A percentile compares a stretch with the other conserved stretches of the same genome.
phyloP scores from a whole-genome alignment of 2,113 vertebrate genomes.

The Polyodon spathula region DNA sequence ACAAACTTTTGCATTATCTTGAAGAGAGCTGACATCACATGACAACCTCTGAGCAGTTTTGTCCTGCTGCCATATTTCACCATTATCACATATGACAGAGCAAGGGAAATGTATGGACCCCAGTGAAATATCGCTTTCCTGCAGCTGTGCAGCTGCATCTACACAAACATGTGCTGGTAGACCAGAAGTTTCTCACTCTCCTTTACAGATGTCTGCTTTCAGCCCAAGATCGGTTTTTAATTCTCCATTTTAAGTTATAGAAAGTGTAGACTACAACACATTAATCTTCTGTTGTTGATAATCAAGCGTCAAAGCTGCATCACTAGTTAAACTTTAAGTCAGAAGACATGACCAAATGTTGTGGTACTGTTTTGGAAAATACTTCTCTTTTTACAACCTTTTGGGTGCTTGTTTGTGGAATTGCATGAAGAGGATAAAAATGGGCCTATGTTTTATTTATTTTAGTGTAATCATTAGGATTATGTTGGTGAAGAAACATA shows the following conservation, averaged over 20 bases:
- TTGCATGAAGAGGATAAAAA: slow-evolving; percentile 31
- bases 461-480: slow-evolving; percentile 81
- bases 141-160: background rate
- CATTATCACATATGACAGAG: slow-evolving; percentile 5
- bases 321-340: too few relatives aligned
- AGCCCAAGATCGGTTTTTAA: too few relatives aligned
- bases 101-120: slow-evolving; percentile 1
- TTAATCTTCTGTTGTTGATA: too few relatives aligned
- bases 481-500: slow-evolving; percentile 67
- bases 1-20: too few relatives aligned
- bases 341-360: too few relatives aligned
- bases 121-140: background rate
- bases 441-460: slow-evolving; percentile 68
- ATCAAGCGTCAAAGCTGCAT: too few relatives aligned
- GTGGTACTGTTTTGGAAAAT: too few relatives aligned
- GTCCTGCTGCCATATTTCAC: background rate
- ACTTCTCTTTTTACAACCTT: slow-evolving; percentile 9
- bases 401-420: slow-evolving; percentile 40
- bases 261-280: too few relatives aligned
- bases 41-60: background rate
- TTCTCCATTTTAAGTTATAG: too few relatives aligned
- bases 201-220: background rate
- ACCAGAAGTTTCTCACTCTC: background rate
- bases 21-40: background rate
- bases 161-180: background rate